These are phyloP conservation scores for Tipula helvola DNA, from an alignment of 2,888 invertebrate species.

Conservation along the genomic window DNA sequence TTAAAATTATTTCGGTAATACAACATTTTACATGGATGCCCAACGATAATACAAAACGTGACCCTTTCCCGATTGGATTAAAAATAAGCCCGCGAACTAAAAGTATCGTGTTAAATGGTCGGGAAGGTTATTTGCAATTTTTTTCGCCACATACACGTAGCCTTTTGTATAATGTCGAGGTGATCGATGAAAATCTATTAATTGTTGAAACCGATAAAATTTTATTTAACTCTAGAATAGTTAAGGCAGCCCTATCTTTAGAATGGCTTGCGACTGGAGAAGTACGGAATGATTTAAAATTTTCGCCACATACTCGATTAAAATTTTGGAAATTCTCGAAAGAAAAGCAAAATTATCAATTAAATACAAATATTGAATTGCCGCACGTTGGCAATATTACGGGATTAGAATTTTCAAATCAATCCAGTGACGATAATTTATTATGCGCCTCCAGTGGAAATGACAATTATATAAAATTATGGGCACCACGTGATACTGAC, in stretches of 20 bases:
- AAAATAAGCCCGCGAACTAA: constrained; percentile 49
- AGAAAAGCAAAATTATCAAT: constrained; percentile 43
- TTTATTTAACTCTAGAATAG: constrained; percentile 52
- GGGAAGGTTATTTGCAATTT: constrained; percentile 62
- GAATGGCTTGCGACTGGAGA: constrained; percentile 67
- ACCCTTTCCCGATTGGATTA: constrained; percentile 33
- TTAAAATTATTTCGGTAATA: constrained; percentile 42
- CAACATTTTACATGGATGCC: constrained; percentile 55
- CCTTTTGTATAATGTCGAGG: constrained; percentile 61
- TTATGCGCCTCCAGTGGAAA: constrained; percentile 51
- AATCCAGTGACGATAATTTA: constrained; percentile 38
- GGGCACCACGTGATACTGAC: constrained; percentile 35
- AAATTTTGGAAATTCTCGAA: constrained; percentile 62
- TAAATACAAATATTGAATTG: constrained; percentile 60
- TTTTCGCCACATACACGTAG: constrained; percentile 50
- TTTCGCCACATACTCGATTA: constrained; percentile 48
- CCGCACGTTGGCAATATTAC: constrained; percentile 53
- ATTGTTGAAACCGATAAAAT: constrained; percentile 46
- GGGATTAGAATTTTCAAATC: constrained; percentile 43
- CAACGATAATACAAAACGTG: constrained; percentile 35
- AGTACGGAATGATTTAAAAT: constrained; percentile 44
- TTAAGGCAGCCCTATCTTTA: constrained; percentile 49
- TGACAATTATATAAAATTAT: constrained; percentile 59
- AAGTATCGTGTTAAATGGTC: constrained; percentile 56
- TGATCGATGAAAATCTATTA: constrained; percentile 56